These are phyloP conservation scores for Empis stercorea DNA, from an alignment of 2,888 invertebrate genomes.

Conservation along the genomic window DNA sequence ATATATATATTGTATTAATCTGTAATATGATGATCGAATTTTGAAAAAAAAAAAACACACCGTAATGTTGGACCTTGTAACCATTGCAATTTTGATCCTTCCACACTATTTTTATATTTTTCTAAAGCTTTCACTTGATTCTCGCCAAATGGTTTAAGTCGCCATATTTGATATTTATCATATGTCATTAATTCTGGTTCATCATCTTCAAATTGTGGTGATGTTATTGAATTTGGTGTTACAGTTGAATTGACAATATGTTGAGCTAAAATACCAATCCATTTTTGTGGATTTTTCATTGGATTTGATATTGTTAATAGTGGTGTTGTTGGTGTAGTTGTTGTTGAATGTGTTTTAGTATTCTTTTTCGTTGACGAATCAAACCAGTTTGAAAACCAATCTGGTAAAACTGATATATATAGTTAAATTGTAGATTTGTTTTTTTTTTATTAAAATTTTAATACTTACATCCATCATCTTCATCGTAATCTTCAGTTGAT, in stretches of 20 bases:
- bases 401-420: conserved; percentile 13
- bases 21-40: not conserved
- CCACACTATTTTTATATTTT: conserved; percentile 35
- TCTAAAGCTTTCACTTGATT: conserved; percentile 36
- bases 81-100: conserved; percentile 44
- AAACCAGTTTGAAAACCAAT: conserved; percentile 44
- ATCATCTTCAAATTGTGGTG: conserved; percentile 15
- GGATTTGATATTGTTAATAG: conserved; percentile 32
- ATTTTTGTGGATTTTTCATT: conserved; percentile 31
- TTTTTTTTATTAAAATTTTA: not conserved
- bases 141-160: conserved; percentile 36
- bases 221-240: conserved; percentile 17
- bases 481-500: conserved; percentile 19
- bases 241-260: conserved; percentile 30
- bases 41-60: no score
- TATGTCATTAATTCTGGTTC: conserved; percentile 27
- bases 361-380: conserved; percentile 21
- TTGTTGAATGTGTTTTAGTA: no score
- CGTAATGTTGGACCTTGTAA: conserved; percentile 43
- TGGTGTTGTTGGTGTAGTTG: conserved; percentile 26
- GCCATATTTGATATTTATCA: conserved; percentile 39
- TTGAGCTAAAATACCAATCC: conserved; percentile 33
- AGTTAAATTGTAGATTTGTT: no score
- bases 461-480: conserved; percentile 11
- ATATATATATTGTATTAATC: no score